Conservation (phyloP, 2,888 invertebrate species). For the Drosophila multiciliata region DNA sequence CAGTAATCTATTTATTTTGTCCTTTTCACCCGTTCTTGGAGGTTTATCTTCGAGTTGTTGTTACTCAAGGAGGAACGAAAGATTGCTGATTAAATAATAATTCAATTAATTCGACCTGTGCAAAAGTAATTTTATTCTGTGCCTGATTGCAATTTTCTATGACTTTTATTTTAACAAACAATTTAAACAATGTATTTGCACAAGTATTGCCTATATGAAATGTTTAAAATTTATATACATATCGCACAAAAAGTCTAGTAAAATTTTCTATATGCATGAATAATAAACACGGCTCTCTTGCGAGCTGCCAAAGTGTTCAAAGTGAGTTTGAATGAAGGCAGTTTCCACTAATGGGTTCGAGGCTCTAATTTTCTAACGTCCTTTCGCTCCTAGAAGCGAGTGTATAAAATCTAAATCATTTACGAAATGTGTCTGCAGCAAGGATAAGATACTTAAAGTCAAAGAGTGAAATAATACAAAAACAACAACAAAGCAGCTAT, state of each 20-base stretch:
- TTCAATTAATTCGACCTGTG: not conserved
- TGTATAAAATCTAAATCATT: conserved; percentile 68
- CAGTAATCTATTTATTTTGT: not conserved
- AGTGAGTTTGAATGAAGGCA: conserved; percentile 15
- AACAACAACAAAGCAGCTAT: conserved; percentile 30
- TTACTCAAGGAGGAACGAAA: not conserved
- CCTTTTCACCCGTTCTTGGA: not conserved
- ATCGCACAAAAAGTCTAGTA: not conserved
- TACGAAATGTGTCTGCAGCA: conserved; percentile 63
- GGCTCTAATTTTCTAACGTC: conserved; percentile 23
- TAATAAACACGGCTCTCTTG: conserved; percentile 3
- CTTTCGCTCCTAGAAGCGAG: conserved; percentile 8
- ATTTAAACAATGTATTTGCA: not conserved
- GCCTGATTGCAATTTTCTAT: not conserved
- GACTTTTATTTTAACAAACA: not conserved
- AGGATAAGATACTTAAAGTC: conserved; percentile 60
- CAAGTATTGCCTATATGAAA: not conserved
- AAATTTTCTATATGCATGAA: conserved; percentile 4
- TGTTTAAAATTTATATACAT: not conserved
- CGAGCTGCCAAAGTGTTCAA: conserved; percentile 19
- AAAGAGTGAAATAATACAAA: conserved; percentile 64
- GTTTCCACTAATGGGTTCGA: conserved; percentile 5
- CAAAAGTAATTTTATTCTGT: not conserved
- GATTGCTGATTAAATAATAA: not conserved
- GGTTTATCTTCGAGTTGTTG: not conserved